Evolutionary conservation across 2,888 invertebrate genomes (phyloP), one percentile per base, ranked within the genome.

Genomic region (Campoplex capitator): DNA sequence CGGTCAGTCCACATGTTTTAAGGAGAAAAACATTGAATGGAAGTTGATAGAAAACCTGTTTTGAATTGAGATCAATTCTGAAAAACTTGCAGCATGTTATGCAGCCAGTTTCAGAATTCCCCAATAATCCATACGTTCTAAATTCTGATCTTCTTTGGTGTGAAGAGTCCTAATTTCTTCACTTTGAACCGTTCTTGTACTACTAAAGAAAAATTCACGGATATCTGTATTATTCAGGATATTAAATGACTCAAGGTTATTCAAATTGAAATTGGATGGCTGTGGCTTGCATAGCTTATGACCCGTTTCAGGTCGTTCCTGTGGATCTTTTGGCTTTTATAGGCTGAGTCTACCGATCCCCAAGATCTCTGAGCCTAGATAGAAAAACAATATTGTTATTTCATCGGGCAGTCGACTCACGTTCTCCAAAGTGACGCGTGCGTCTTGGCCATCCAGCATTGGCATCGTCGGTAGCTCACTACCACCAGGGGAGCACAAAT

Each of bases 301-400:
- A 28, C n/a, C 38, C 23, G 28, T 62, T 77, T 56, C 51, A 65
- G 62, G 84, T 83, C 71, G 75, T 76, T 85, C 35, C 65, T 73
- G 74, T 13, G 77, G 73, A 83, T 87, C 74, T 74, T 77, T 62
- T 23, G 77, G 58, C 58, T 81, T 71, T 70, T 28, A 78, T 35
- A 58, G 70, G 56, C 54, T 18, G 51, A 54, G 56, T 74, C 65
- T 84, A 77, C 81, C 77, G 73, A 81, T 74, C 79, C 51, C 65
- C 32, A 32, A 79, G 82, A 87, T 87, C 82, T 86, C 75, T 76
- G 84, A 86, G 88, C 86, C 88, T 82, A 82, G 88, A 92, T 90
- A 91, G 92, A 92, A 92, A 93, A 93, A 92, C 92, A 93, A 93
- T 93, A 93, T 93, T 93, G 93, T 92, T 92, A 91, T 93, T 93